These are phyloP conservation scores for Melanocharis versteri DNA, from an alignment of 2,113 vertebrate genomes.

Conservation along the genomic window DNA sequence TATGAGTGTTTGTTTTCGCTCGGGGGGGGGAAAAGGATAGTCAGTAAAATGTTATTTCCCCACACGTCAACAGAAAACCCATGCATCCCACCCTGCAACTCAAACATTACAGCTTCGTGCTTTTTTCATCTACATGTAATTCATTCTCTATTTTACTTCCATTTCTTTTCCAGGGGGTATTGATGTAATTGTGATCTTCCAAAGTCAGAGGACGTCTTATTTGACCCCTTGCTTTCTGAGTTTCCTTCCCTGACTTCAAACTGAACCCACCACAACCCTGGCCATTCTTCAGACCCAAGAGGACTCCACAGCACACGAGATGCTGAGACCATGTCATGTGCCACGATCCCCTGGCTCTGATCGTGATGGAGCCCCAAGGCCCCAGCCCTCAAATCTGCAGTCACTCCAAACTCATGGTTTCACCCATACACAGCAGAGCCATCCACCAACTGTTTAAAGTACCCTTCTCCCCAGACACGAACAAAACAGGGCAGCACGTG, in stretches of 20 bases:
- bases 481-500: background rate
- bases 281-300: background rate
- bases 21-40: background rate
- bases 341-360: background rate
- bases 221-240: background rate
- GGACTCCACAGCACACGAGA: background rate
- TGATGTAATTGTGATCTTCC: background rate
- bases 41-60: background rate
- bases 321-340: background rate
- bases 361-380: background rate
- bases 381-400: background rate
- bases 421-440: background rate
- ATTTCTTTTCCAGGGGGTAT: background rate
- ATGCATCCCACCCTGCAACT: background rate
- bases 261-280: accelerated
- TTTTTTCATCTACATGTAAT: background rate
- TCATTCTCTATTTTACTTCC: background rate
- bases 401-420: background rate
- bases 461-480: background rate
- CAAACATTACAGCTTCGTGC: background rate
- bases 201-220: background rate
- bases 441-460: background rate
- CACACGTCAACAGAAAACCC: background rate
- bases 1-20: background rate
- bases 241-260: background rate